These are phyloP conservation scores for Mellivora capensis DNA, from an alignment of 2,113 vertebrate genomes.

Conservation along the genomic window DNA sequence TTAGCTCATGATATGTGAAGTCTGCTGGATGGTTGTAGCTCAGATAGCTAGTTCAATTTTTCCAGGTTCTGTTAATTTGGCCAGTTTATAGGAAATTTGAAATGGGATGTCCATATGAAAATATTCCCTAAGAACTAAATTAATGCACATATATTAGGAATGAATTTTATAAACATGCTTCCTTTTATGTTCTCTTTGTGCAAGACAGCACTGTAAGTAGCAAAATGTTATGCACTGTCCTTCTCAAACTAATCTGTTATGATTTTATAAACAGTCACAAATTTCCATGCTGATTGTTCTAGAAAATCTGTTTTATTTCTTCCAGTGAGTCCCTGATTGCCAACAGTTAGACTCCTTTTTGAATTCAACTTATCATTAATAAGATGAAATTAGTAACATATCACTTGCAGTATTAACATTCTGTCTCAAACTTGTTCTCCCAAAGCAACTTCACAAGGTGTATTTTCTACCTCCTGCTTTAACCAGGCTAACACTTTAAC, in stretches of 20 bases:
- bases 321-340: background rate
- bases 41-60: background rate
- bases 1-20: background rate
- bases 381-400: background rate
- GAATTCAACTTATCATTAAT: background rate
- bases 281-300: background rate
- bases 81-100: background rate
- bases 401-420: background rate
- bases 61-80: background rate
- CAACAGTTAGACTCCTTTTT: background rate
- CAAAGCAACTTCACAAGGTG: background rate
- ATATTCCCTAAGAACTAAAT: background rate
- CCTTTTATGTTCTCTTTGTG: background rate
- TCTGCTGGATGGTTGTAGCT: background rate
- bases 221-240: background rate
- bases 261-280: background rate
- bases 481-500: background rate
- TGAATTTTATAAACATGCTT: background rate
- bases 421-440: background rate
- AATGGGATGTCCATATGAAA: background rate
- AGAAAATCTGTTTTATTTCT: background rate
- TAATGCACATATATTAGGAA: background rate
- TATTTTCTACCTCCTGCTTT: background rate
- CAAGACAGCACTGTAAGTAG: background rate
- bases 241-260: background rate